Percentiles rank a stretch among this genome's conserved stretches.
These are phyloP conservation scores for Plutella xylostella DNA, from an alignment of 2,888 invertebrate genomes.

Conservation along the genomic window DNA sequence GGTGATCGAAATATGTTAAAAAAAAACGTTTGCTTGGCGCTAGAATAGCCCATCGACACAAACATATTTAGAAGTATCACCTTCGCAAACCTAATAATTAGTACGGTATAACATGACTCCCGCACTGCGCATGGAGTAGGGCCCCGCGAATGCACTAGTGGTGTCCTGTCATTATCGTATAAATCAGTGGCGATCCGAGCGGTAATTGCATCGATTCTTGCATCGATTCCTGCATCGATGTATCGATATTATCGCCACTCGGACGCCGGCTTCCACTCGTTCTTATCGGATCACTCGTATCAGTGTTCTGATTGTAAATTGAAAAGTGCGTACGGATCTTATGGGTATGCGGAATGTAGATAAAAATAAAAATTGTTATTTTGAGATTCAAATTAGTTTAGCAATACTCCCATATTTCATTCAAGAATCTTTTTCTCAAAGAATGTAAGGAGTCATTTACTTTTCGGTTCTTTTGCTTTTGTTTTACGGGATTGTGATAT, in stretches of 20 bases:
- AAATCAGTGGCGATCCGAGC: slow-evolving; percentile 48
- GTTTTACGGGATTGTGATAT: no score
- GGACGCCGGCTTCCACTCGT: neutral
- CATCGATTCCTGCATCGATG: slow-evolving; percentile 31
- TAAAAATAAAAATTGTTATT: no score
- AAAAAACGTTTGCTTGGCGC: no score
- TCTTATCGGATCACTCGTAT: slow-evolving; percentile 2
- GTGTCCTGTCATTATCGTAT: slow-evolving; percentile 53
- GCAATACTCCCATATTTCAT: no score
- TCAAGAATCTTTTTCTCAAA: no score
- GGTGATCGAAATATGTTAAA: no score
- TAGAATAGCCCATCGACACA: neutral
- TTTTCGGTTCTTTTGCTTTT: no score
- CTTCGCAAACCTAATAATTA: slow-evolving; percentile 19
- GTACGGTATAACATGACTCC: slow-evolving; percentile 27
- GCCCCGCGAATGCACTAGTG: slow-evolving; percentile 29
- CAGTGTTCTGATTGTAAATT: no score
- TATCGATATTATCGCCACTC: slow-evolving; percentile 28
- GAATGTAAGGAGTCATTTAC: no score
- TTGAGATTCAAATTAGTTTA: no score
- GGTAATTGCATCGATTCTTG: slow-evolving; percentile 41
- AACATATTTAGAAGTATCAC: neutral
- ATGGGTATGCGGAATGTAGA: no score
- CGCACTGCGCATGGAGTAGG: slow-evolving; percentile 30
- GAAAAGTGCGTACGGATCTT: no score